A percentile compares a stretch with the other conserved stretches of the same genome.
These are phyloP conservation scores for Bombyx mori DNA, from an alignment of 1,140 invertebrate genomes.

Conservation along the genomic window DNA sequence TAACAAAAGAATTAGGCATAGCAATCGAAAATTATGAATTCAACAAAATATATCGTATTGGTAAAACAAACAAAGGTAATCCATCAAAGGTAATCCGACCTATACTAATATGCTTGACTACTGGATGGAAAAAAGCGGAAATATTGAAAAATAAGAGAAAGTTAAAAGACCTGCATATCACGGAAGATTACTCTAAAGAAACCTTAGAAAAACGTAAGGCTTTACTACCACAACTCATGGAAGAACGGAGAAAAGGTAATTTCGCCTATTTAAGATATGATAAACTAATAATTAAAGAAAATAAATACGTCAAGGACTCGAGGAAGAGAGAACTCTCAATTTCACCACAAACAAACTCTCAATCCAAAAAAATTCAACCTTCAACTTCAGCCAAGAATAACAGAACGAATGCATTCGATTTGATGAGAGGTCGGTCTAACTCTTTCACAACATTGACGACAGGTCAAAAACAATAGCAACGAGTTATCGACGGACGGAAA, in stretches of 20 bases:
- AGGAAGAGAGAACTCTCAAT: conserved; percentile 9
- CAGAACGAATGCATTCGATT: conserved; percentile 6
- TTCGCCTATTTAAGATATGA: conserved; percentile 15
- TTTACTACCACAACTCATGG: conserved; percentile 11
- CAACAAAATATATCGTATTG: conserved; percentile 10
- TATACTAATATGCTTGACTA: conserved; percentile 4
- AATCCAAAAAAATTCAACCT: not conserved
- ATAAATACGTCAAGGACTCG: not conserved
- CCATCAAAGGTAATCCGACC: conserved; percentile 1
- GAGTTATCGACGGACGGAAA: conserved; percentile 7
- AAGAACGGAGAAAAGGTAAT: conserved; percentile 22
- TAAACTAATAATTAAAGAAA: conserved; percentile 9
- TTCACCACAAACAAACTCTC: conserved; percentile 3
- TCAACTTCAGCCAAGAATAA: not conserved
- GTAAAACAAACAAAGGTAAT: conserved; percentile 7
- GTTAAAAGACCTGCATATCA: conserved; percentile 10
- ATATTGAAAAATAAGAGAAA: conserved; percentile 20
- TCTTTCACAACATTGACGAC: conserved; percentile 2
- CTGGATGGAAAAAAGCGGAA: conserved; percentile 14
- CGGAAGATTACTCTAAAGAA: conserved; percentile 21
- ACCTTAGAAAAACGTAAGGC: conserved; percentile 12
- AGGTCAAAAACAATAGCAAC: conserved; percentile 6
- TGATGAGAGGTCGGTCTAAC: conserved; percentile 7
- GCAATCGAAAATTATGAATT: not conserved
- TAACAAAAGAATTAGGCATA: not conserved